Evolutionary conservation across 2,113 vertebrate genomes (phyloP), one percentile per base, ranked within the genome.

Genomic region (Melospiza georgiana): DNA sequence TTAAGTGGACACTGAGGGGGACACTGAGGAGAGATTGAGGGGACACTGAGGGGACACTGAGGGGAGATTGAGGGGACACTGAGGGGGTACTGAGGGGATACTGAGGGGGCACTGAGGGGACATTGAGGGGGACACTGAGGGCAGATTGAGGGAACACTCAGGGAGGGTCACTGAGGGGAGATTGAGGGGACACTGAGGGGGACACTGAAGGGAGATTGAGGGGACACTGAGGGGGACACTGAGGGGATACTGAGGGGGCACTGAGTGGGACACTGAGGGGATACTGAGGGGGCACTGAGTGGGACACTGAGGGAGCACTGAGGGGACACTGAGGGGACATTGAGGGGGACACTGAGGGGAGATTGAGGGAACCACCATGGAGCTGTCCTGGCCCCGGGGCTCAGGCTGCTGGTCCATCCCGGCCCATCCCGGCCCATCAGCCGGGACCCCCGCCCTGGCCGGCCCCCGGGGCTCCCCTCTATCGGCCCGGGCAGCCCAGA

Each of bases 371-470:
- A 55, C 52, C 57, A 24, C 22, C 22, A 5, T 16, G 5, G 79
- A 1, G 54, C 65, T 22, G 28, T 18, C 22, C 23, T 1, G 7
- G 80, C 58, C 16, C 22, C 49, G 6, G 6, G 6, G 41, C 57
- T 17, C 0, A 1, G 2, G 44, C 15, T 2, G 27, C 5, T 1
- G 71, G 1, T 24, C 49, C 49, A 27, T 12, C 21, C 6, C 3
- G 35, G 2, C 49, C 49, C 49, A 27, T 12, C 21, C 6, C 4
- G 35, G 2, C 7, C 87, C 87, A 90, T 94, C 91, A 31, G 84
- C 52, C 19, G 58, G 30, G 76, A 54, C 72, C 88, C 79, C 51
- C 59, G 1, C 85, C 66, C 69, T 2, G 27, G 39, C 58, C 9
- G 0, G 6, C 72, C 76, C 75, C 80, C 2, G 25, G 27, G 15